phyloP scores from a whole-genome alignment of 1,140 invertebrate species.

The Drosophila kikkawai region DNA sequence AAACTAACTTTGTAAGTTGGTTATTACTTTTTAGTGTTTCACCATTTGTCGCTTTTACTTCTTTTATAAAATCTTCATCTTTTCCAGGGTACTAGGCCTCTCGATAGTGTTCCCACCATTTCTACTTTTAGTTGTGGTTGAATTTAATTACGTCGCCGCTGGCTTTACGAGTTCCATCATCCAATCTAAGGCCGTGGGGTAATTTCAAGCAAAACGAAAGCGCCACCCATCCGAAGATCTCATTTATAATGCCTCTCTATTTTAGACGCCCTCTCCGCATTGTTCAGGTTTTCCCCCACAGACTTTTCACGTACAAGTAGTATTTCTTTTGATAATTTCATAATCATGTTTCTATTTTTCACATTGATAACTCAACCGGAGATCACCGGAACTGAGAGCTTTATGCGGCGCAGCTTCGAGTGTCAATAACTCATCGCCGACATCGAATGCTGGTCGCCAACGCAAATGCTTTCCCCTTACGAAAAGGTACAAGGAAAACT shows the following conservation, averaged over 20 bases:
- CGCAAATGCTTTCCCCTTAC: slow-evolving; percentile 20
- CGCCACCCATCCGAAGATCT: slow-evolving; percentile 67
- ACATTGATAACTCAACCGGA: slow-evolving; percentile 63
- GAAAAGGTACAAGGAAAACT: slow-evolving; percentile 12
- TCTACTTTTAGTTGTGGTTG: slow-evolving; percentile 32
- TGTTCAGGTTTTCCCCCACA: background rate
- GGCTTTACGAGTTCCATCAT: slow-evolving; percentile 64
- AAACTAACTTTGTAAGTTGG: no score
- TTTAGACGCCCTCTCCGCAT: background rate
- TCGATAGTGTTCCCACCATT: background rate
- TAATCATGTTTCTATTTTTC: slow-evolving; percentile 80
- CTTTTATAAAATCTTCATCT: no score
- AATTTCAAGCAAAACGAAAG: slow-evolving; percentile 69
- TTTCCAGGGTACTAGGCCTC: slow-evolving; percentile 12
- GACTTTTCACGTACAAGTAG: slow-evolving; percentile 25
- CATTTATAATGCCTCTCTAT: slow-evolving; percentile 9
- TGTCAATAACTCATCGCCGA: slow-evolving; percentile 70
- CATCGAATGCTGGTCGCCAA: slow-evolving; percentile 62
- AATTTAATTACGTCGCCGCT: slow-evolving; percentile 66
- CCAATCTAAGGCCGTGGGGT: slow-evolving; percentile 77
- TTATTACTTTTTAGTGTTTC: no score
- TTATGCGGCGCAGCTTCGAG: slow-evolving; percentile 19
- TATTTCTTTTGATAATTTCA: slow-evolving; percentile 70
- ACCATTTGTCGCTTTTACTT: no score
- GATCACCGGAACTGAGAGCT: slow-evolving; percentile 72